These are phyloP conservation scores for Drosophila repletoides DNA, from an alignment of 1,140 invertebrate species.

Conservation along the genomic window DNA sequence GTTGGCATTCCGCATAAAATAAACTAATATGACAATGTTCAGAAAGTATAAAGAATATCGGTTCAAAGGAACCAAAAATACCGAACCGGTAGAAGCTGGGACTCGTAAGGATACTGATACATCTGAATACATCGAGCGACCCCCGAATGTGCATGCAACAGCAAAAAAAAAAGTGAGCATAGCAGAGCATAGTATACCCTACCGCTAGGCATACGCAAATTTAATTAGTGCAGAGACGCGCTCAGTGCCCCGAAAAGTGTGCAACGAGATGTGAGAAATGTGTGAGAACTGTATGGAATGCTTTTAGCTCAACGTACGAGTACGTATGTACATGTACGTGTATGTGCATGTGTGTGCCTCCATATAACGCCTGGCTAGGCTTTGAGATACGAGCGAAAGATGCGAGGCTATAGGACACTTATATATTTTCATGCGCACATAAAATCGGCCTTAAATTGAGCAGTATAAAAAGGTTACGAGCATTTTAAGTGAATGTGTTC, in stretches of 20 bases:
- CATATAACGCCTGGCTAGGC: slow-evolving; percentile 25
- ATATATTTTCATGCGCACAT: slow-evolving; percentile 31
- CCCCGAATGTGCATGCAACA: slow-evolving; percentile 35
- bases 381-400: slow-evolving; percentile 3
- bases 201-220: slow-evolving; percentile 35
- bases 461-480: slow-evolving; percentile 28
- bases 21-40: too few relatives aligned
- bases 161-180: slow-evolving; percentile 23
- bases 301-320: background rate
- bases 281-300: slow-evolving; percentile 9
- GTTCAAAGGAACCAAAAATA: too few relatives aligned
- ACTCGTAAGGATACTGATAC: too few relatives aligned
- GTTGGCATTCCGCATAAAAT: too few relatives aligned
- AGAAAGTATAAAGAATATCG: too few relatives aligned
- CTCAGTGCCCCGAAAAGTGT: slow-evolving; percentile 23
- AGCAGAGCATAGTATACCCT: slow-evolving; percentile 5
- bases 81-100: too few relatives aligned
- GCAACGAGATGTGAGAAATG: slow-evolving; percentile 21
- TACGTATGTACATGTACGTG: background rate
- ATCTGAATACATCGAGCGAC: background rate
- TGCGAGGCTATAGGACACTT: background rate
- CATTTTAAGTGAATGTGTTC: background rate
- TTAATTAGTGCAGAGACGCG: slow-evolving; percentile 46
- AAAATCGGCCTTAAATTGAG: slow-evolving; percentile 39
- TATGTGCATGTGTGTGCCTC: background rate